Base-by-base conservation (phyloP, 2,113 vertebrate species). In the Carassius carassius region DNA sequence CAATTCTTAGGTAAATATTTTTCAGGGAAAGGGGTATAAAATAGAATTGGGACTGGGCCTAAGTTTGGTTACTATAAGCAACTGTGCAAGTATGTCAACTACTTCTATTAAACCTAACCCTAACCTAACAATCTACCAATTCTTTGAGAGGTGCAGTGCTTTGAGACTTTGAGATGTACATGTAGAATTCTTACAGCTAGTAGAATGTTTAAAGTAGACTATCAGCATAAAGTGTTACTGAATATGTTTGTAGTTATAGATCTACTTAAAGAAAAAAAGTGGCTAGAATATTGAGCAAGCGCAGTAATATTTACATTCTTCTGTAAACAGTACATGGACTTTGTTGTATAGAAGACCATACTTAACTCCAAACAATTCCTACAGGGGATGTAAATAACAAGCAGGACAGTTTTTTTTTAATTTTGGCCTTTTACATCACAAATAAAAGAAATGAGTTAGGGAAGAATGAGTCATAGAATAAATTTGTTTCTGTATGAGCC, bases 391-490 rank as follows among this genome's bases (percentile, higher is more conserved):
- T 73, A 25, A 14, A 60, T 60, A 60, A 74, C 49, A 60, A 37
- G 41, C 12, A 4, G 25, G n/a, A 12, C 14, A 37, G 69, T 41
- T 17, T 51, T 69, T 49, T 3, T 32, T 37, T 60, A 23, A 63
- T 74, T 25, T 32, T 72, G 51, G 79, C 58, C 47, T 44, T 21
- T 32, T 56, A 44, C 9, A 23, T 29, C 25, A 17, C 58, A 51
- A 82, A 67, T 81, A 81, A 65, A 21, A 69, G 17, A 63, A 81
- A 54, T 54, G 63, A 81, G 63, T 69, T 44, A 69, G 49, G 47
- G 16, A 35, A 69, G 23, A 81, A 69, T 54, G 44, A 69, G 62
- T 51, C 79, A 47, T 3, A 8, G 5, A 23, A 21, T 74, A 75
- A 4, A 56, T 29, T 32, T 70, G 65, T 82, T 25, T 13, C 54